Conservation (phyloP, 2,888 invertebrate species). For the Andrena minutula region DNA sequence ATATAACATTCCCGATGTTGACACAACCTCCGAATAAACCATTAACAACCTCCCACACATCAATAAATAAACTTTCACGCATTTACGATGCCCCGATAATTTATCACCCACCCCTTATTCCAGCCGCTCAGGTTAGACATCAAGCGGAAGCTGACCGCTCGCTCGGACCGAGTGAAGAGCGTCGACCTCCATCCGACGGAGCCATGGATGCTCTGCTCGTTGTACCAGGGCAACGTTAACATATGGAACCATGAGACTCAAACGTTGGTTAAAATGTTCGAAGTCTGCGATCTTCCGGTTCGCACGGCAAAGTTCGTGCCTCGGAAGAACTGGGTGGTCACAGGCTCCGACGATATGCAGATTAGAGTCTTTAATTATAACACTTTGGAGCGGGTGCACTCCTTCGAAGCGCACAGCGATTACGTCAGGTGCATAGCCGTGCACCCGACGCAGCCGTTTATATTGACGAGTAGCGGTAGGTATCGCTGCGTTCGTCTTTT, state of each 20-base stretch:
- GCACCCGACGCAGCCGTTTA: constrained; percentile 98
- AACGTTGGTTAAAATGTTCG: constrained; percentile 94
- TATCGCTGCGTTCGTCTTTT: constrained; percentile 60
- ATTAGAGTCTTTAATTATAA: constrained; percentile 99
- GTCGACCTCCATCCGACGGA: constrained; percentile 99
- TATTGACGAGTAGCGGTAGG: constrained; percentile 98
- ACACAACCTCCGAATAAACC: background rate
- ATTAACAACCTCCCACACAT: background rate
- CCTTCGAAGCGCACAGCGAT: constrained; percentile 99
- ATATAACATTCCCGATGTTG: background rate
- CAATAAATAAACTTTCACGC: background rate
- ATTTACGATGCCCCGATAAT: background rate
- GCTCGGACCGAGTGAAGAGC: constrained; percentile 99
- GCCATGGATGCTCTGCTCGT: constrained; percentile 99
- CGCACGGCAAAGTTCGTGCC: constrained; percentile 98
- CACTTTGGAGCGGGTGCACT: constrained; percentile 97
- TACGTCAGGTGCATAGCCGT: constrained; percentile 98
- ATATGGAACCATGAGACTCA: constrained; percentile 99
- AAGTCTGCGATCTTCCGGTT: constrained; percentile 98
- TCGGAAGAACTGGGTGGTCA: constrained; percentile 99
- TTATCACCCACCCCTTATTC: background rate
- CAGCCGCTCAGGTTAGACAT: constrained; percentile 98
- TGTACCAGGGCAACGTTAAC: constrained; percentile 99
- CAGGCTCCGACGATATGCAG: constrained; percentile 98
- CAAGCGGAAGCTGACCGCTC: constrained; percentile 98